phyloP scores from a whole-genome alignment of 2,888 invertebrate genomes.

The Brachycybe producta region DNA sequence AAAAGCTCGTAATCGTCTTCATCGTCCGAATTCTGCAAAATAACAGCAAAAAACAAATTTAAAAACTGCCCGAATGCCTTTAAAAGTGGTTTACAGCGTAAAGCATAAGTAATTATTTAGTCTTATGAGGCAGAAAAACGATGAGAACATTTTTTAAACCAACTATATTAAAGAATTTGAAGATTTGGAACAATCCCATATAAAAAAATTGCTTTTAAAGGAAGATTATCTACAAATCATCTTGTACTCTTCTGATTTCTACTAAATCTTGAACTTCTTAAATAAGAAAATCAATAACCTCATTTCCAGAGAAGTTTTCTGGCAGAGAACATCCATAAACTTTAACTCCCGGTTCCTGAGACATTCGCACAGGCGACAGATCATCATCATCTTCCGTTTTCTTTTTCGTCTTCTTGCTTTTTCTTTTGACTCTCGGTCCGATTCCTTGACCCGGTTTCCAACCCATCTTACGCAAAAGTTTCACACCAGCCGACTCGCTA shows the following conservation, averaged over 20 bases:
- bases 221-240: no score
- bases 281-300: conserved; percentile 2
- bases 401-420: no score
- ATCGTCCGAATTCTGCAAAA: background rate
- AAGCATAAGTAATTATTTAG: background rate
- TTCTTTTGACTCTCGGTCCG: conserved; percentile 46
- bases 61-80: conserved; percentile 15
- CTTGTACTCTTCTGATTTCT: no score
- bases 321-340: conserved; percentile 39
- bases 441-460: conserved; percentile 82
- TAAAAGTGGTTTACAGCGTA: no score
- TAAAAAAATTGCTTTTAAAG: background rate
- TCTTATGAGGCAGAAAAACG: no score
- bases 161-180: no score
- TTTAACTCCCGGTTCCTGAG: conserved; percentile 27
- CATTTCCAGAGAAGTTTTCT: conserved; percentile 3
- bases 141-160: no score
- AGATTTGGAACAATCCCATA: no score
- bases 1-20: conserved; percentile 30
- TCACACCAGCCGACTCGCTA: conserved; percentile 77
- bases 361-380: background rate
- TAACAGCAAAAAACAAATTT: conserved; percentile 31
- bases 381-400: no score
- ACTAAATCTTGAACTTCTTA: no score
- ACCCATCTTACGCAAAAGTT: conserved; percentile 75